Evolutionary conservation across 2,113 vertebrate genomes (phyloP).

Genomic region (Mixornis gularis): DNA sequence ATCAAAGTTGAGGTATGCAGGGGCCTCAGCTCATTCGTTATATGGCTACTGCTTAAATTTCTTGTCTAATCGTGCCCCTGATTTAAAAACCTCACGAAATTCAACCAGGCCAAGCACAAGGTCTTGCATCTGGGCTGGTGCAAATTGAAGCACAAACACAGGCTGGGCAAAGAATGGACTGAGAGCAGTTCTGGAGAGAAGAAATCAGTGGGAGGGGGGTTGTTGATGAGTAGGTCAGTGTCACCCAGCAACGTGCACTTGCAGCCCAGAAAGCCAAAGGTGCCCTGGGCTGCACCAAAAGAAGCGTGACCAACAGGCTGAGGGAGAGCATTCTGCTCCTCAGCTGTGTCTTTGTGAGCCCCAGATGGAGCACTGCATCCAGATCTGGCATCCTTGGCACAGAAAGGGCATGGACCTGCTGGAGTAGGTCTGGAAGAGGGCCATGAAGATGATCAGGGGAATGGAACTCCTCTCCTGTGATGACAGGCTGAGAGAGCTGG

Average conservation of each 20-base stretch:
- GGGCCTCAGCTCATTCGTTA: background rate
- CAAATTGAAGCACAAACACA: background rate
- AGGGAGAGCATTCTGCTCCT: background rate
- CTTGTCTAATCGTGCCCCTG: background rate
- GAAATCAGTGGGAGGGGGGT: fast-evolving
- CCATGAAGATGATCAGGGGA: too few relatives aligned
- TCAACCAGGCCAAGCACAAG: background rate
- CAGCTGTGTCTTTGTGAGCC: background rate
- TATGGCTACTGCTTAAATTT: background rate
- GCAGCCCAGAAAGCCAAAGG: background rate
- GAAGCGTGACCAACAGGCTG: background rate
- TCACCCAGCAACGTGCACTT: background rate
- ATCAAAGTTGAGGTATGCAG: background rate
- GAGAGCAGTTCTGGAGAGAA: background rate
- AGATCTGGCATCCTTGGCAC: background rate
- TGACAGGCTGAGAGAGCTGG: background rate
- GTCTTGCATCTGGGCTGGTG: background rate
- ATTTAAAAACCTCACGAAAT: background rate
- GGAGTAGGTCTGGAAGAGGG: background rate
- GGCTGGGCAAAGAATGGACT: background rate
- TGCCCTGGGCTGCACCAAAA: background rate
- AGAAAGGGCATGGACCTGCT: background rate
- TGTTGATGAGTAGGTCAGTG: background rate
- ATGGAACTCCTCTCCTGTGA: background rate
- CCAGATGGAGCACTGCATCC: background rate